These are phyloP conservation scores for Austrofundulus limnaeus DNA, from an alignment of 2,113 vertebrate species.

Conservation along the genomic window DNA sequence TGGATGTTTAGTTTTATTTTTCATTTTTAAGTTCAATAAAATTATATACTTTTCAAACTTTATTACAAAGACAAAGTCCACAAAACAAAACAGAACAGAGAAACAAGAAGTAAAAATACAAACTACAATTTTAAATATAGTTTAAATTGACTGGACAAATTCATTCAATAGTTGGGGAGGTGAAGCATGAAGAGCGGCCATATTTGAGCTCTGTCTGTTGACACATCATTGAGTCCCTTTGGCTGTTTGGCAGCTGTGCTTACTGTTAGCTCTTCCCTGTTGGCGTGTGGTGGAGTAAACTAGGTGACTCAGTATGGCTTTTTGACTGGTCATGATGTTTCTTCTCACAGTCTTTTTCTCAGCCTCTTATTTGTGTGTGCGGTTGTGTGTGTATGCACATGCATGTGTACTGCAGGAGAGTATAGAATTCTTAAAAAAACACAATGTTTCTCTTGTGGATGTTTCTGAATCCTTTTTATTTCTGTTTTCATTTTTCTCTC, in stretches of 20 bases:
- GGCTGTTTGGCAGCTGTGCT: conserved; percentile 47
- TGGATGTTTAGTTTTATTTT: neutral
- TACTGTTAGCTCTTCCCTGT: conserved; percentile 40
- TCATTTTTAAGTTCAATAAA: conserved; percentile 15
- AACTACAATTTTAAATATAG: too few relatives aligned
- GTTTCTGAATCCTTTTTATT: conserved; percentile 12
- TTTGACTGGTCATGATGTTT: conserved; percentile 42
- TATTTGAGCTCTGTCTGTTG: conserved; percentile 56
- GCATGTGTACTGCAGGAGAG: neutral
- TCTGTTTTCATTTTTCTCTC: conserved; percentile 3
- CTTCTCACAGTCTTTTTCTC: conserved; percentile 27
- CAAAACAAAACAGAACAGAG: too few relatives aligned
- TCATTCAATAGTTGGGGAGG: conserved; percentile 28
- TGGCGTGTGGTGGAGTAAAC: conserved; percentile 51
- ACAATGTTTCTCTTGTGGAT: conserved; percentile 19
- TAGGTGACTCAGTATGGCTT: conserved; percentile 53
- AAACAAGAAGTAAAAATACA: too few relatives aligned
- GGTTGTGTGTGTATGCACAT: conserved; percentile 6
- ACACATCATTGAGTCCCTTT: conserved; percentile 50
- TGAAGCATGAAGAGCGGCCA: conserved; percentile 17
- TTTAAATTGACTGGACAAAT: conserved; percentile 24
- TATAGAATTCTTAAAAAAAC: conserved; percentile 8
- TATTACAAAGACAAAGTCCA: too few relatives aligned
- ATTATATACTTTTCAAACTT: too few relatives aligned
- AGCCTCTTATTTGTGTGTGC: conserved; percentile 17